Percentiles rank a stretch among this genome's conserved stretches.
Evolutionary conservation across 2,113 vertebrate genomes (phyloP).

Genomic region (Caranx ignobilis): DNA sequence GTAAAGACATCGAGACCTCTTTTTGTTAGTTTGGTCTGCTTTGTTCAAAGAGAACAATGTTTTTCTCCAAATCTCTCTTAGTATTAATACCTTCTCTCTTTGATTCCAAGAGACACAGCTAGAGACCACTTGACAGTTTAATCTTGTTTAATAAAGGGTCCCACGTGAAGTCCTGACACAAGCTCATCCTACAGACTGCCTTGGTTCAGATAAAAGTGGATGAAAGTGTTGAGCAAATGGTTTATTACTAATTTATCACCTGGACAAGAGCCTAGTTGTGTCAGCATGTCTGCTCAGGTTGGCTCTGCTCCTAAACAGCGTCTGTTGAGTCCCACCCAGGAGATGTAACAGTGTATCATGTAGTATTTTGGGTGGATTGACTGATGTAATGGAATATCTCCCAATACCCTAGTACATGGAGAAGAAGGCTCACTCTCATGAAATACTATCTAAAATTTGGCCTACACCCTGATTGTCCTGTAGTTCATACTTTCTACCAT

Average conservation of each 20-base stretch:
- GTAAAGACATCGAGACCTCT: conserved; percentile 38
- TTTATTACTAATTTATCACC: conserved; percentile 55
- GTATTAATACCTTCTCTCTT: neutral
- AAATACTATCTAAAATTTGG: neutral
- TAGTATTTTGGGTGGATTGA: neutral
- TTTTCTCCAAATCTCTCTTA: neutral
- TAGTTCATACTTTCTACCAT: too few relatives aligned
- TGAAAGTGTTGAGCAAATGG: conserved; percentile 51
- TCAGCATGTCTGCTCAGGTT: conserved; percentile 41
- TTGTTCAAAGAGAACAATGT: neutral
- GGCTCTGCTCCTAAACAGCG: conserved; percentile 21
- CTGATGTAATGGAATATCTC: neutral
- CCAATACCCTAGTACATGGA: neutral
- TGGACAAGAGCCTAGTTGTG: conserved; percentile 43
- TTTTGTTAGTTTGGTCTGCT: neutral
- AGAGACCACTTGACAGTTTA: neutral
- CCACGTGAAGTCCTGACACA: conserved; percentile 37
- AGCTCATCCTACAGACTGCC: conserved; percentile 30
- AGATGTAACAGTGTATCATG: neutral
- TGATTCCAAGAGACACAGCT: neutral
- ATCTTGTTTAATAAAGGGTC: conserved; percentile 25
- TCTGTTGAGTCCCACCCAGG: neutral
- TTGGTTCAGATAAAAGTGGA: conserved; percentile 39
- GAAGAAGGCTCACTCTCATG: too few relatives aligned
- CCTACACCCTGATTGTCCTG: neutral